Base-by-base conservation (phyloP, 2,113 vertebrate genomes). In the Vanacampus margaritifer region DNA sequence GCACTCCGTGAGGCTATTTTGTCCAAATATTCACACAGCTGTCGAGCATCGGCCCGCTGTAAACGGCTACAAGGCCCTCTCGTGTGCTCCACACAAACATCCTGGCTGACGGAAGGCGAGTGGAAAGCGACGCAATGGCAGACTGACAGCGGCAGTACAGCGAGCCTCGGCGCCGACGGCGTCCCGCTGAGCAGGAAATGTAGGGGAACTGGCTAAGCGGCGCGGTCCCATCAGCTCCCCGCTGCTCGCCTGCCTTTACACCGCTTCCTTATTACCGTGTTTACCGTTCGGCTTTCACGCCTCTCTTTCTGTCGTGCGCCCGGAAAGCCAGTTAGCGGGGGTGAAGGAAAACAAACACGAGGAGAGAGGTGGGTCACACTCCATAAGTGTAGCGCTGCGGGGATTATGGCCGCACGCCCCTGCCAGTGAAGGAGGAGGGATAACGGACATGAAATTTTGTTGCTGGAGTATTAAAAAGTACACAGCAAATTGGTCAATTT, bases 151-250 rank as follows among this genome's bases (percentile, higher is more conserved):
- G 26, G 91, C 89, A 81, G 82, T 86, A 68, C 76, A 84, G 83
- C 83, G 80, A 82, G 88, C 82, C 91, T 57, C 26, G 54, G 26
- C 26, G 54, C 54, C 54, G 54, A 57, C 92, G 92, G 83, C 88
- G 75, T 86, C 96, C 94, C 85, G 92, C 95, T 94, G 96, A 80
- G 95, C 93, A 93, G 94, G 94, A 95, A 96, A 97, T 94, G 94
- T 93, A 93, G 93, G 88, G 91, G 93, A 96, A 94, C 94, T 92
- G 92, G 91, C 92, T 92, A 92, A 94, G 92, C 93, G 91, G 88
- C 69, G 91, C 76, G 90, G 84, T 87, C 91, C 88, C 93, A 94
- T 95, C 94, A 95, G 93, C 92, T 94, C 93, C 94, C 94, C 79
- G 93, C 95, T 94, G 95, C 88, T 94, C 91, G 84, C 26, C 91